Conservation (phyloP, 2,113 vertebrate genomes). For the Hiodon tergisus region DNA sequence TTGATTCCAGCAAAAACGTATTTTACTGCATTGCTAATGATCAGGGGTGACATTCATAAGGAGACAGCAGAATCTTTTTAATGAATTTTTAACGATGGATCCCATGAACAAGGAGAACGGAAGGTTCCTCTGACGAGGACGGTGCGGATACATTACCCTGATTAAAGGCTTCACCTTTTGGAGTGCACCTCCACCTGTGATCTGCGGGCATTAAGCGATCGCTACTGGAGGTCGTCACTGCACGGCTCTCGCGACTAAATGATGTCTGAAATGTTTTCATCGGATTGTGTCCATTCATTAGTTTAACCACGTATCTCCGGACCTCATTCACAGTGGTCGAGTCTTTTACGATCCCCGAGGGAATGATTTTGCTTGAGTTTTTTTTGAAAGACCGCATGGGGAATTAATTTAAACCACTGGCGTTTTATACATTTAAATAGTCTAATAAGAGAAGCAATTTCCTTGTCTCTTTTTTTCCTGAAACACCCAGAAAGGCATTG, state of each 20-base stretch:
- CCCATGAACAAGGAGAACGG: no score
- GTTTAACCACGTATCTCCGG: slow-evolving; percentile 60
- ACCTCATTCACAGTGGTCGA: slow-evolving; percentile 48
- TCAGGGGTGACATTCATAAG: no score
- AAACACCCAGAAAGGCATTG: no score
- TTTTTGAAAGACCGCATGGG: slow-evolving; percentile 35
- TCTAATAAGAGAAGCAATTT: slow-evolving; percentile 47
- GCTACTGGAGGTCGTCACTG: slow-evolving; percentile 52
- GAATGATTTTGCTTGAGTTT: slow-evolving; percentile 58
- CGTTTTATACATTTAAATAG: slow-evolving; percentile 64
- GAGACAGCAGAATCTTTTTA: no score
- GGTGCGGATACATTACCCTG: background rate
- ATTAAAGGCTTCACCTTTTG: slow-evolving; percentile 45
- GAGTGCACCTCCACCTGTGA: slow-evolving; percentile 44
- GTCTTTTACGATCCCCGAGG: slow-evolving; percentile 49
- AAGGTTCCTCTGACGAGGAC: background rate
- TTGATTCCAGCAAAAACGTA: no score
- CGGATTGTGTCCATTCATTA: slow-evolving; percentile 70
- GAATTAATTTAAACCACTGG: slow-evolving; percentile 45
- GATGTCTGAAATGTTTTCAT: slow-evolving; percentile 69
- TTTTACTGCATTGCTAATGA: no score
- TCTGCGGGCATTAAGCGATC: slow-evolving; percentile 57
- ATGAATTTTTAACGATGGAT: no score
- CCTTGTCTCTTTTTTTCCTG: background rate
- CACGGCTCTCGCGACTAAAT: slow-evolving; percentile 61